Conservation (phyloP, 2,888 invertebrate genomes). For the Drosophila neotestacea region DNA sequence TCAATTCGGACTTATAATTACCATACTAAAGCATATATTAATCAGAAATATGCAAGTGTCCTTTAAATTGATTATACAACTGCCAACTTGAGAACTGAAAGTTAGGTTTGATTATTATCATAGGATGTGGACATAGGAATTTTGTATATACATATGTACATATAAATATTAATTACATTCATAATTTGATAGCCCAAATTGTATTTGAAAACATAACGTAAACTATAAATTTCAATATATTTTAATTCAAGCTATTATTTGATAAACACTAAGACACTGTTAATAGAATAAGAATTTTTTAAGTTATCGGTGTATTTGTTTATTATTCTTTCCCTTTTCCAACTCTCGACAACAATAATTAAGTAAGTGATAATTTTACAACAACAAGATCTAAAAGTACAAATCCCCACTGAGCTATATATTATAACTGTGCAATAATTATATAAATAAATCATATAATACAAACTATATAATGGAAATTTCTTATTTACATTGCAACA, state of each 20-base stretch:
- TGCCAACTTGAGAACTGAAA: slow-evolving; percentile 36
- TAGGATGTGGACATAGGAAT: slow-evolving; percentile 58
- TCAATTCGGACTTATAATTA: slow-evolving; percentile 90
- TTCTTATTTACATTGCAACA: not conserved
- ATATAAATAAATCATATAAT: slow-evolving; percentile 34
- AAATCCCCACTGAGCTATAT: slow-evolving; percentile 61
- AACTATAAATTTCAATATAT: slow-evolving; percentile 25
- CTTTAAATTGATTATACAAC: slow-evolving; percentile 74
- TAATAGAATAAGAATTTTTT: slow-evolving; percentile 46
- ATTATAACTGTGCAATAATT: slow-evolving; percentile 69
- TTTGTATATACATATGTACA: slow-evolving; percentile 63
- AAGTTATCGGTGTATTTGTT: slow-evolving; percentile 27
- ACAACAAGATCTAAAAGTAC: slow-evolving; percentile 32
- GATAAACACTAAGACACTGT: slow-evolving; percentile 23
- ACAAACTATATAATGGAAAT: slow-evolving; percentile 3
- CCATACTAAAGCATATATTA: slow-evolving; percentile 91
- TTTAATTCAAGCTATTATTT: slow-evolving; percentile 24
- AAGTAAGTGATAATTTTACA: slow-evolving; percentile 52
- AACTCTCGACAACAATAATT: slow-evolving; percentile 37
- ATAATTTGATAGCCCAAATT: slow-evolving; percentile 32
- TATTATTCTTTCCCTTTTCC: slow-evolving; percentile 16
- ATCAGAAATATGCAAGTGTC: slow-evolving; percentile 89
- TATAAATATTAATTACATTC: slow-evolving; percentile 45
- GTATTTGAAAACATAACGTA: slow-evolving; percentile 17
- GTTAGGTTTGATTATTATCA: slow-evolving; percentile 53